Base-by-base conservation (phyloP, 2,888 invertebrate genomes). In the Cerastis rubricosa region DNA sequence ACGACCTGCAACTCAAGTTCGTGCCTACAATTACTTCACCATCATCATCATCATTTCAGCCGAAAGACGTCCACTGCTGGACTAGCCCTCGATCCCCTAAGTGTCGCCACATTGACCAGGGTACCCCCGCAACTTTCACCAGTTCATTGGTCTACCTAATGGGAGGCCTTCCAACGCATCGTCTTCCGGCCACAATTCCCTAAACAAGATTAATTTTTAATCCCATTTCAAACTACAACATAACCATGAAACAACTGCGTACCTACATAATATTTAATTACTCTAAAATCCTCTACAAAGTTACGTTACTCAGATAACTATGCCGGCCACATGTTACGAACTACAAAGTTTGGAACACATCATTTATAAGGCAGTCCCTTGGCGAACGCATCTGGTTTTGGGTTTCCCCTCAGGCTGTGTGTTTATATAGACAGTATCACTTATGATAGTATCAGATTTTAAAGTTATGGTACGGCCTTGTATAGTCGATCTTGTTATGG, bases 301-400 rank as follows among this genome's bases (percentile, higher is more conserved):
- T 82, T 65, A 45, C 14, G 12, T 45, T 64, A 49, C 11, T 47
- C 17, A 57, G 66, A 70, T 77, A 72, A 69, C 78, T 63, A 73
- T 84, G 64, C 63, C 51, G n/a, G 29, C 51, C 67, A 51, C 68
- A 65, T 84, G 84, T 71, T 80, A 47, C 43, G 7, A 59, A 84
- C 47, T 68, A 43, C 35, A 43, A 69, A 82, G 59, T 80, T 82
- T 64, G 59, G 25, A 71, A 80, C 71, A 82, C 76, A 76, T 81
- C 70, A 81, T 85, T 85, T 85, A 81, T 85, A 68, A 74, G 68
- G 35, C n/a, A 35, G 70, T 67, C 81, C 83, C 81, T 72, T 54
- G 63, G 29, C 66, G 72, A 67, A 65, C 72, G 66, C 68, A 74
- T 65, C 67, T 80, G 73, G 76, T 76, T 63, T 59, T 25, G 35